Percentiles rank a stretch among this genome's conserved stretches.
Conservation (phyloP, 2,113 vertebrate species). For the Pteropus alecto region DNA sequence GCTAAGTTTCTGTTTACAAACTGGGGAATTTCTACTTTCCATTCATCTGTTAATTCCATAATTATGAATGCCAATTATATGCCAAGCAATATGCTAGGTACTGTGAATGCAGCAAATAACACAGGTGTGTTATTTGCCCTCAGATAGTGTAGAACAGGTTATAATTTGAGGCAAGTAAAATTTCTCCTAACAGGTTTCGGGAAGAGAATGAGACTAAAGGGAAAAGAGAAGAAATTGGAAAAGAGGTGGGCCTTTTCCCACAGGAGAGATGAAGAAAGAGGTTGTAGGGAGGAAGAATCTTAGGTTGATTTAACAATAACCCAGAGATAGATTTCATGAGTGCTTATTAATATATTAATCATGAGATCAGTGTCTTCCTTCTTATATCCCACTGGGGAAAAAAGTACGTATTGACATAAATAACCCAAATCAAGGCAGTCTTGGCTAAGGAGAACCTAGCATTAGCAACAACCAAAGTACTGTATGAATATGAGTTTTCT, state of each 20-base stretch:
- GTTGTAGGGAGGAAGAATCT: background rate
- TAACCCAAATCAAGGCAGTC: slow-evolving; percentile 25
- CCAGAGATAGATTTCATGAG: background rate
- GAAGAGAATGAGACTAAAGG: background rate
- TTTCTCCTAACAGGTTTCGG: background rate
- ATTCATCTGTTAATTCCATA: background rate
- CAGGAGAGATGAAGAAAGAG: background rate
- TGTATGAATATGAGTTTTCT: background rate
- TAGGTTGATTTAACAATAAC: background rate
- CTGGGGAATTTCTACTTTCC: background rate
- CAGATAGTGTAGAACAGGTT: background rate
- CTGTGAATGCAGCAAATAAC: background rate
- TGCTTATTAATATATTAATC: slow-evolving; percentile 38
- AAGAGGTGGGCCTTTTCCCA: background rate
- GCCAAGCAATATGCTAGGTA: background rate
- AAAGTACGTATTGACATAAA: background rate
- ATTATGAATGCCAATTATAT: background rate
- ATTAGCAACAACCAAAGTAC: background rate
- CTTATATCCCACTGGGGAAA: background rate
- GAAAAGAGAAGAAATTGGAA: background rate
- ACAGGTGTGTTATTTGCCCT: background rate
- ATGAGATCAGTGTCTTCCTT: background rate
- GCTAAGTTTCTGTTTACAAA: background rate
- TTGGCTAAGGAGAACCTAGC: background rate
- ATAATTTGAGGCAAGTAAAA: background rate